These are phyloP conservation scores for Psittacula echo DNA, from an alignment of 2,797 vertebrate genomes.

Conservation along the genomic window DNA sequence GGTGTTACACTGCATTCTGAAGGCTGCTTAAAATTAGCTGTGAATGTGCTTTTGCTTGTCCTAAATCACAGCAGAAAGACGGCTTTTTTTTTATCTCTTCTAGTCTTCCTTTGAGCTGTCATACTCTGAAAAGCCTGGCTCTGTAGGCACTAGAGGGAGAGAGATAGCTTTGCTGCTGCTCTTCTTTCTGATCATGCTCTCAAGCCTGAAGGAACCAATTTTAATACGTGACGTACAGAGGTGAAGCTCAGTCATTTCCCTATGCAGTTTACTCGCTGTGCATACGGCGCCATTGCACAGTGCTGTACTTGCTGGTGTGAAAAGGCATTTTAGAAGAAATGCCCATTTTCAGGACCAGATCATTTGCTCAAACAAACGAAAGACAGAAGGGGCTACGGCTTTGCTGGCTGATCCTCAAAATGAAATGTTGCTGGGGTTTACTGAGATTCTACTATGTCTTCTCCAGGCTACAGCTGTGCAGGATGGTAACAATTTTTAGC, in stretches of 20 bases:
- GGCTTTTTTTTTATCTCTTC: neutral
- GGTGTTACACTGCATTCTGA: constrained; percentile 19
- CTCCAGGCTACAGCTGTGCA: neutral
- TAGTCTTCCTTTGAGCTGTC: constrained; percentile 10
- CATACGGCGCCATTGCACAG: rapidly evolving
- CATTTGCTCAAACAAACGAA: neutral
- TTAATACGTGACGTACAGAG: neutral
- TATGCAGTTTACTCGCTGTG: neutral
- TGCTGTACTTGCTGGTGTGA: neutral
- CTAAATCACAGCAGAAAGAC: constrained; percentile 16
- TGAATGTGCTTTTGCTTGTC: constrained; percentile 39
- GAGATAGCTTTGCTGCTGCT: neutral
- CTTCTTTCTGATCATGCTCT: neutral
- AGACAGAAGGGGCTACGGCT: neutral
- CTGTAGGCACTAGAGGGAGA: neutral
- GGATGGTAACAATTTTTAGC: neutral
- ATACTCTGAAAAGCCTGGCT: neutral
- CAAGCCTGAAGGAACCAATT: constrained; percentile 18
- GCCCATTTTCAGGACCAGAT: neutral
- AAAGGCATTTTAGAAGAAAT: neutral
- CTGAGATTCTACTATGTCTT: neutral
- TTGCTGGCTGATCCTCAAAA: neutral
- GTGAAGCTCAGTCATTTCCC: neutral
- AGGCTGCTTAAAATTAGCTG: constrained; percentile 58
- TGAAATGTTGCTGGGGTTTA: neutral